Conservation (phyloP, 2,113 vertebrate species). For the Cricetomys ansorgei region DNA sequence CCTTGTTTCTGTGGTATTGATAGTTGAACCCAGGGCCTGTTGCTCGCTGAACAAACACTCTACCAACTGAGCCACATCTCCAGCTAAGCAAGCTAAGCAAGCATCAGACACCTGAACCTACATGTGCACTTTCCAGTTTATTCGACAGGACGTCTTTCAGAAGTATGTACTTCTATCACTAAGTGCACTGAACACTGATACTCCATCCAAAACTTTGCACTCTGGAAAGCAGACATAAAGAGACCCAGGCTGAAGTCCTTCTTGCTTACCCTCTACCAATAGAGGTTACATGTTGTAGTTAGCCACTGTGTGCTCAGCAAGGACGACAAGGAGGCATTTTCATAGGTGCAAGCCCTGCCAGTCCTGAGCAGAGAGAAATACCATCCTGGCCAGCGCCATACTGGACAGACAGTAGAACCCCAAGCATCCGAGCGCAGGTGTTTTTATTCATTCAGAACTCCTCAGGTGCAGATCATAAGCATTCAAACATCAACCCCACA, state of each 20-base stretch:
- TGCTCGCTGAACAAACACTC: background rate
- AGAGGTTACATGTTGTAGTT: too few species aligned
- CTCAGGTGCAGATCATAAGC: too few species aligned
- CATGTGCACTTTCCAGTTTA: background rate
- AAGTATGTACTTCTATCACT: background rate
- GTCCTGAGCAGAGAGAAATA: too few species aligned
- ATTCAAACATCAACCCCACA: too few species aligned
- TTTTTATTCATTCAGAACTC: too few species aligned
- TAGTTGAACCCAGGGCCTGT: background rate
- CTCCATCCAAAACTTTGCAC: background rate
- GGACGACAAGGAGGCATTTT: too few species aligned
- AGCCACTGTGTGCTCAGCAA: too few species aligned
- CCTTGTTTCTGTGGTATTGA: background rate
- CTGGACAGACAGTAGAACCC: too few species aligned
- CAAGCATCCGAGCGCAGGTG: too few species aligned
- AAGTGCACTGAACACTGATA: background rate
- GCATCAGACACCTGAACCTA: background rate
- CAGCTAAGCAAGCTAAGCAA: constrained; percentile 20
- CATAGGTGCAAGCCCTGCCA: too few species aligned
- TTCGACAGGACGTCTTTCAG: background rate
- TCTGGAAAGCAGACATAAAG: constrained; percentile 2
- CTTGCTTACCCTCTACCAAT: background rate
- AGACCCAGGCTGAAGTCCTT: background rate
- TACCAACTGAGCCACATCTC: background rate
- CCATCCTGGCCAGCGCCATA: too few species aligned